These are phyloP conservation scores for Centropus unirufus DNA, from an alignment of 2,113 vertebrate species.

Conservation along the genomic window DNA sequence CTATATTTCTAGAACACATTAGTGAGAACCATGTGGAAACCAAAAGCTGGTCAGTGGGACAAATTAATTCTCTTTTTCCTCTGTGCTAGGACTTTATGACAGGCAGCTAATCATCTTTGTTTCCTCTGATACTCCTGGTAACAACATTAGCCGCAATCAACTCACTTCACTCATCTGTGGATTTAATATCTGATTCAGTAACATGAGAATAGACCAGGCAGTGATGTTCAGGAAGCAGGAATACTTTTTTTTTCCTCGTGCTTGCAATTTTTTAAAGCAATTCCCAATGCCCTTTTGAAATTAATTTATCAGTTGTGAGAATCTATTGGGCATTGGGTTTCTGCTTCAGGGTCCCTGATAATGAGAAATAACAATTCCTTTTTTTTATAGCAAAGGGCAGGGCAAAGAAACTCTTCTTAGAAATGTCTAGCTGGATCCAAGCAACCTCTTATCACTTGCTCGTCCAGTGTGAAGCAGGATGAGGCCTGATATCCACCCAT, in stretches of 20 bases:
- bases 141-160: constrained; percentile 18
- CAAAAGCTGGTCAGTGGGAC: constrained; percentile 37
- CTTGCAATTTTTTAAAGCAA: background rate
- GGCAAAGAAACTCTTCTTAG: background rate
- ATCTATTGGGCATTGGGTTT: background rate
- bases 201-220: background rate
- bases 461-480: background rate
- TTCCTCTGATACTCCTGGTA: constrained; percentile 36
- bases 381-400: background rate
- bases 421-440: background rate
- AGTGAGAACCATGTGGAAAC: background rate
- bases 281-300: background rate
- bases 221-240: background rate
- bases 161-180: constrained; percentile 42
- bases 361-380: background rate
- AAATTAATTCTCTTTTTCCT: constrained; percentile 31
- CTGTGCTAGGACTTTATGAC: constrained; percentile 21
- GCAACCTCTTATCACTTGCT: background rate
- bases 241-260: background rate
- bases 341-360: background rate
- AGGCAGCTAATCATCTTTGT: constrained; percentile 46
- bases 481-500: background rate
- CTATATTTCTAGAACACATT: background rate
- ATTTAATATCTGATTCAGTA: constrained; percentile 8
- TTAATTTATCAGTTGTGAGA: background rate